A percentile compares a stretch with the other conserved stretches of the same genome.
Evolutionary conservation across 2,888 invertebrate species (phyloP).

Genomic region (Emmelina monodactyla): DNA sequence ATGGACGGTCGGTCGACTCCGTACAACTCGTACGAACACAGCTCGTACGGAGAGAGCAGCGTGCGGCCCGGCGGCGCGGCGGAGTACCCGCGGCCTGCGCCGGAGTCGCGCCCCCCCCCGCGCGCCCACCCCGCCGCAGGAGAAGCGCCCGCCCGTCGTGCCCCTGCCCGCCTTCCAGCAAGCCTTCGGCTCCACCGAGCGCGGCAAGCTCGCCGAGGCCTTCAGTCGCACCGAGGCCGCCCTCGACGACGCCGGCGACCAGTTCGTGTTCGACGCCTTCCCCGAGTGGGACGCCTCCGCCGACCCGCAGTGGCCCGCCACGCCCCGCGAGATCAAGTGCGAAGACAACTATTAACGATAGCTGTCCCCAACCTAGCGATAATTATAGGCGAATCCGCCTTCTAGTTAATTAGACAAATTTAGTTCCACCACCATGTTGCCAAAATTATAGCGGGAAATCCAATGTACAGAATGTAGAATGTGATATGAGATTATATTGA

Average conservation of each 20-base stretch:
- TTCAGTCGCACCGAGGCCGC: slow-evolving; percentile 69
- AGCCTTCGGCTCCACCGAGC: slow-evolving; percentile 86
- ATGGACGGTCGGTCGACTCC: slow-evolving; percentile 46
- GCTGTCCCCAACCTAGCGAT: slow-evolving; percentile 34
- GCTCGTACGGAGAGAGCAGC: slow-evolving; percentile 29
- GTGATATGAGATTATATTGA: slow-evolving; percentile 52
- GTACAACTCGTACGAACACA: slow-evolving; percentile 41
- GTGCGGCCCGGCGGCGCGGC: slow-evolving; percentile 20
- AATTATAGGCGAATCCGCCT: slow-evolving; percentile 44
- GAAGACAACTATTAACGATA: slow-evolving; percentile 48
- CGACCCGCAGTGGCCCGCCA: slow-evolving; percentile 47
- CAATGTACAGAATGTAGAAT: slow-evolving; percentile 50
- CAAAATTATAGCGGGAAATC: slow-evolving; percentile 53
- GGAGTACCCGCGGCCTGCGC: slow-evolving; percentile 22
- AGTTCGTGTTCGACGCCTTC: slow-evolving; percentile 45
- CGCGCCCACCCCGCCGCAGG: slow-evolving; percentile 36
- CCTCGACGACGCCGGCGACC: slow-evolving; percentile 41
- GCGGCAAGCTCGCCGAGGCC: slow-evolving; percentile 82
- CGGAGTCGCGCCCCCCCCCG: slow-evolving; percentile 24
- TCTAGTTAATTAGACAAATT: slow-evolving; percentile 55
- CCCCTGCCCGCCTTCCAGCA: slow-evolving; percentile 84
- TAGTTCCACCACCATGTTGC: slow-evolving; percentile 63
- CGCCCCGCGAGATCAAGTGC: slow-evolving; percentile 51
- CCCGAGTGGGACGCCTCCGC: slow-evolving; percentile 48
- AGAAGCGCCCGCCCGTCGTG: slow-evolving; percentile 51